Base-by-base conservation (phyloP, 2,797 vertebrate species). In the Rousettus madagascariensis region DNA sequence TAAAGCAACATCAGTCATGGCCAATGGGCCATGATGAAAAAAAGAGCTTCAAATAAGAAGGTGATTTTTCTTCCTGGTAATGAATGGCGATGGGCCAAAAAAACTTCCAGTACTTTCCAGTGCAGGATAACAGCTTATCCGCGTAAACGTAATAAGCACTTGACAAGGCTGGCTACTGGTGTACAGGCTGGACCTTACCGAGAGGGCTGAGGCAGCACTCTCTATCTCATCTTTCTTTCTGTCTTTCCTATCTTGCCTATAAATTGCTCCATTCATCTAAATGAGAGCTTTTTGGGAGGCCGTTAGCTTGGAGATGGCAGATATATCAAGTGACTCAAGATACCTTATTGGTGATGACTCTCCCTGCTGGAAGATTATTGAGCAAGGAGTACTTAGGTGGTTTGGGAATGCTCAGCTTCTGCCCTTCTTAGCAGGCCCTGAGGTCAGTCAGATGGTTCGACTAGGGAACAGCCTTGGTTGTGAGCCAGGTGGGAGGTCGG, bases 1-100 rank as follows among this genome's bases (percentile, higher is more conserved):
- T 97, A 96, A 96, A 97, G 82, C n/a, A 95, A 30, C 36, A 74
- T 65, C 53, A 78, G 5, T 96, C 96, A 88, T 92, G 72, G 95
- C 33, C 84, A 96, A 24, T 86, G 63, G 66, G 68, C 90, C 90
- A 36, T 93, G 92, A 85, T 77, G 43, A 72, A 66, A 96, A 86
- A 89, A 96, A 78, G n/a, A 1, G 0, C 51, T 88, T 75, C 71
- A 11, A 51, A 85, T 36, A 85, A 97, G 80, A 96, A 96, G 92
- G 90, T 61, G 59, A 75, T 97, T 95, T 93, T 95, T 97, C 86
- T 92, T 97, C 51, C 38, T 80, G 72, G 63, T 88, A 71, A 57
- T 87, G 80, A 92, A 17, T 90, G 69, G 46, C 53, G 2, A 61
- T 10, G 26, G 46, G 71, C 65, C 57, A 88, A 66, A 86, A 82